phyloP scores from a whole-genome alignment of 2,888 invertebrate species.

The Odontocerum albicorne region DNA sequence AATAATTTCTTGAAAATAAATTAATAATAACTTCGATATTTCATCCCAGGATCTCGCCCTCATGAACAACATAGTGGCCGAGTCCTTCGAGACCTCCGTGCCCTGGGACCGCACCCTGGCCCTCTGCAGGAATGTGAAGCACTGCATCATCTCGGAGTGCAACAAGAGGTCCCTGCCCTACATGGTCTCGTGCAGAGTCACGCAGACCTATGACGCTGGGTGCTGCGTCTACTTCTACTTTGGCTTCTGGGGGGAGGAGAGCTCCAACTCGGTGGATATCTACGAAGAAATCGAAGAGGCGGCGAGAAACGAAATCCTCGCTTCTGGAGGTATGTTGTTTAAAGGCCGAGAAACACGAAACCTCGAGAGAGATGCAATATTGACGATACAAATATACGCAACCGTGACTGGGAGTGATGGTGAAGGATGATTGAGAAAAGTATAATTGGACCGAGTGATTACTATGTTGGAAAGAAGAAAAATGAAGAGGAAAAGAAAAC shows the following conservation, averaged over 20 bases:
- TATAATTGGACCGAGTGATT: no score
- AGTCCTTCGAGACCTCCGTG: conserved; percentile 98
- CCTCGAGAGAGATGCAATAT: no score
- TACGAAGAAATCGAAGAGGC: conserved; percentile 87
- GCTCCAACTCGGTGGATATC: conserved; percentile 69
- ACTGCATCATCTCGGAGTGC: conserved; percentile 69
- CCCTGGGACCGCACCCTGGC: conserved; percentile 89
- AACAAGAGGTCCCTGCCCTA: conserved; percentile 59
- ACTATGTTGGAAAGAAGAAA: no score
- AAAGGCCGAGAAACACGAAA: no score
- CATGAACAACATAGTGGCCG: conserved; percentile 84
- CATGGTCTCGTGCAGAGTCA: conserved; percentile 81
- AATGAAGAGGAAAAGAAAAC: no score
- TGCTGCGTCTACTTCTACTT: conserved; percentile 97
- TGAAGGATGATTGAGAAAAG: no score
- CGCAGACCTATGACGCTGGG: conserved; percentile 97
- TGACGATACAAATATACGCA: no score
- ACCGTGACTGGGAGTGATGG: no score
- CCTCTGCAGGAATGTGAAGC: conserved; percentile 89
- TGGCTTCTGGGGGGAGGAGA: conserved; percentile 70
- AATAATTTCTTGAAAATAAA: not conserved
- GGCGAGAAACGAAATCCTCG: conserved; percentile 90
- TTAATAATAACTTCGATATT: conserved; percentile 19
- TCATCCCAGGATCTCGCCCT: conserved; percentile 81
- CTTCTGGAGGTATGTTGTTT: conserved; percentile 81